phyloP scores from a whole-genome alignment of 2,888 invertebrate genomes.

The Neoascia interrupta region DNA sequence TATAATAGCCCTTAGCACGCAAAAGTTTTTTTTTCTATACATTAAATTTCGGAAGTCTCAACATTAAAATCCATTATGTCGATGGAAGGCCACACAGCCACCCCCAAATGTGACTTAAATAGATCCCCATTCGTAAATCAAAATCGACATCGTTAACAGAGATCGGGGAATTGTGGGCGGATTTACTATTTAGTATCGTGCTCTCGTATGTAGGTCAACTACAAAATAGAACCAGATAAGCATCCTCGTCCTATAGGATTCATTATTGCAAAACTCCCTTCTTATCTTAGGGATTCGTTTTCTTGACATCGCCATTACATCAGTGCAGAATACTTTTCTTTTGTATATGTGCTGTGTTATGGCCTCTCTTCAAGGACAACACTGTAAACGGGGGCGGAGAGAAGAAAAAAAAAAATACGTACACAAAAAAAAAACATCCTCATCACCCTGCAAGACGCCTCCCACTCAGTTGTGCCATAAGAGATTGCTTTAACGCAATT shows the following conservation, averaged over 20 bases:
- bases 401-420: slow-evolving; percentile 1
- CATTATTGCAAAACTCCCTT: slow-evolving; percentile 29
- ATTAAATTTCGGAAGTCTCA: slow-evolving; percentile 20
- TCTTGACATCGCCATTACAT: slow-evolving; percentile 44
- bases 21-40: too few species aligned
- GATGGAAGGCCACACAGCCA: slow-evolving; percentile 22
- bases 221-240: slow-evolving; percentile 18
- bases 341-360: too few species aligned
- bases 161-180: slow-evolving; percentile 12
- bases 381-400: background rate
- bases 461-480: too few species aligned
- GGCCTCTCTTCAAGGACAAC: slow-evolving; percentile 3
- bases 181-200: background rate
- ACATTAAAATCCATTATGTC: slow-evolving; percentile 57
- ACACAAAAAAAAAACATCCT: background rate
- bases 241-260: slow-evolving; percentile 25
- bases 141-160: slow-evolving; percentile 36
- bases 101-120: slow-evolving; percentile 33
- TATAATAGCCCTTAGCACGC: too few species aligned
- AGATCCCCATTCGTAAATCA: slow-evolving; percentile 40
- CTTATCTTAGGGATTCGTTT: slow-evolving; percentile 43
- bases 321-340: too few species aligned
- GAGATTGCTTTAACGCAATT: slow-evolving; percentile 10
- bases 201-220: slow-evolving; percentile 37
- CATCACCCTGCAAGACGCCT: background rate